Evolutionary conservation across 1,140 invertebrate species (phyloP).

Genomic region (Drosophila eugracilis): DNA sequence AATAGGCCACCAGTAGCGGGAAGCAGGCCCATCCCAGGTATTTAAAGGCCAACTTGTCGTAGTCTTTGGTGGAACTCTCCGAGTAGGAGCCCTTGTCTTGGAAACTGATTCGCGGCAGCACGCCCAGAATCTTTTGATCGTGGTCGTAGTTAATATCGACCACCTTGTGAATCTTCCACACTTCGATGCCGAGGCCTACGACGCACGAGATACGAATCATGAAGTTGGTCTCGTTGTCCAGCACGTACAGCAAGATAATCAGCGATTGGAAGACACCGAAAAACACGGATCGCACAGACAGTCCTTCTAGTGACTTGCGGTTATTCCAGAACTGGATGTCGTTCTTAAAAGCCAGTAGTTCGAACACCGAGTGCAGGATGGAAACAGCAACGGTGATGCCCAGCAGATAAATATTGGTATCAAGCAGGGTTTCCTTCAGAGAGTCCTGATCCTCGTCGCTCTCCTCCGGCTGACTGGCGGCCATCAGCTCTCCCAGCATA

Average conservation of each 20-base stretch:
- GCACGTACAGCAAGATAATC: conserved; percentile 97
- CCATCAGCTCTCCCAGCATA: conserved; percentile 86
- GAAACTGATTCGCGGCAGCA: conserved; percentile 93
- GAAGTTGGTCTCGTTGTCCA: conserved; percentile 99
- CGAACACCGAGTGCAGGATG: conserved; percentile 98
- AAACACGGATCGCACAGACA: conserved; percentile 99
- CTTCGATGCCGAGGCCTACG: conserved; percentile 97
- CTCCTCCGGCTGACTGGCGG: conserved; percentile 65
- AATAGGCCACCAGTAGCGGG: conserved; percentile 96
- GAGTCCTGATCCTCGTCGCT: conserved; percentile 97
- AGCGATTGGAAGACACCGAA: conserved; percentile 99
- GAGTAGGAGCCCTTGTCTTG: conserved; percentile 98
- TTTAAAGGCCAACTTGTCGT: conserved; percentile 97
- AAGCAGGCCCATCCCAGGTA: conserved; percentile 98
- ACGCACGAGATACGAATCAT: conserved; percentile 96
- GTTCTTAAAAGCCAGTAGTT: conserved; percentile 99
- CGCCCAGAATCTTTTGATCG: conserved; percentile 90
- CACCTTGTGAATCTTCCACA: conserved; percentile 99
- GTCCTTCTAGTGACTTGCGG: conserved; percentile 97
- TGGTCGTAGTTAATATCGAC: conserved; percentile 93
- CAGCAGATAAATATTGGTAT: conserved; percentile 98
- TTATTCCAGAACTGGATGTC: conserved; percentile 99
- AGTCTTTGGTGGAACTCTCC: conserved; percentile 96
- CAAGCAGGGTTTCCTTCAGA: conserved; percentile 97
- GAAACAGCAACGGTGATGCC: conserved; percentile 97